Percentiles rank a stretch among this genome's conserved stretches.
Conservation (phyloP, 2,113 vertebrate species). For the Irena cyanogastra region DNA sequence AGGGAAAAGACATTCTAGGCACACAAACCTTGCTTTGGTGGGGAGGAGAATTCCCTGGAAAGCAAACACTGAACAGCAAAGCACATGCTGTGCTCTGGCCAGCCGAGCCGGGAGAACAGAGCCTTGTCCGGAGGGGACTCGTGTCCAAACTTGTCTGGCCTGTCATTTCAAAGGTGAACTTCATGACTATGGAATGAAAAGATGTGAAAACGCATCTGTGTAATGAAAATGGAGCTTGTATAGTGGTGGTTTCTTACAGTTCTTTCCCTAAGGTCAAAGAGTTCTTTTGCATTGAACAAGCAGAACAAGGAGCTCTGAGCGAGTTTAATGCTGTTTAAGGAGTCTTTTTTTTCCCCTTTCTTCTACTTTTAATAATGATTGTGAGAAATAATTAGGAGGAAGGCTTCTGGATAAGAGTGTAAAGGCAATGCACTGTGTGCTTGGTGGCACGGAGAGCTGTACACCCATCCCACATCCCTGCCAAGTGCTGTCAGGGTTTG, state of each 20-base stretch:
- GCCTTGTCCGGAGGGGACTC: neutral
- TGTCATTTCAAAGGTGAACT: neutral
- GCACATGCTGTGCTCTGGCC: rapidly evolving
- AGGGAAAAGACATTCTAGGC: neutral
- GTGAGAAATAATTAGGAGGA: neutral
- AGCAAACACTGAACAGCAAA: neutral
- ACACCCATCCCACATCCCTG: neutral
- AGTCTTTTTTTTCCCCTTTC: neutral
- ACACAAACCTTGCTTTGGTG: neutral
- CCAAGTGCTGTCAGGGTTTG: neutral
- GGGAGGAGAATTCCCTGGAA: neutral
- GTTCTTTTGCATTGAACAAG: neutral
- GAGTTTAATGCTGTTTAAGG: neutral
- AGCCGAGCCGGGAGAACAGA: neutral
- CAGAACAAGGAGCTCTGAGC: neutral
- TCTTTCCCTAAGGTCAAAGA: neutral
- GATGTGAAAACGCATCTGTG: rapidly evolving
- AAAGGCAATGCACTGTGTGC: neutral
- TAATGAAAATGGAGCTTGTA: neutral
- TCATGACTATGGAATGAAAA: neutral
- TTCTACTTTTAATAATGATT: neutral
- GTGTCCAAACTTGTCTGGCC: neutral
- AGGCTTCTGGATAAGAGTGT: neutral
- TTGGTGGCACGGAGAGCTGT: neutral
- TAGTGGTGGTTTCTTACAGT: rapidly evolving